Percentiles rank a stretch among this genome's conserved stretches.
Evolutionary conservation across 2,797 vertebrate species (phyloP).

Genomic region (Eulemur coronatus): DNA sequence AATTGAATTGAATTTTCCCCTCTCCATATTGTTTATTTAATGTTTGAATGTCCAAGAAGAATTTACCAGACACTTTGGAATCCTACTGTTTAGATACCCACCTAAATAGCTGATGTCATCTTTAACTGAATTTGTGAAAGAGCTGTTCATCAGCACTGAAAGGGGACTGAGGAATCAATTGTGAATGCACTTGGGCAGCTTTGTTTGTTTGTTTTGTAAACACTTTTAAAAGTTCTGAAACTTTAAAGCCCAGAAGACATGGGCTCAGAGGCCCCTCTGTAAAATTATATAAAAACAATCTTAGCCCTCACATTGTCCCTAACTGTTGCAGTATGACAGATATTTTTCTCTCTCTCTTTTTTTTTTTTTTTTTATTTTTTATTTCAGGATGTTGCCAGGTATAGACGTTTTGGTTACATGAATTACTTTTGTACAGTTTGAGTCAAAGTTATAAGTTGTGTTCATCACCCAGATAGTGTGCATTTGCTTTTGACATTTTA

Average conservation of each 20-base stretch:
- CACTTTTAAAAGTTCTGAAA: slow-evolving; percentile 36
- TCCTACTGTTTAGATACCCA: neutral
- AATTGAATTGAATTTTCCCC: neutral
- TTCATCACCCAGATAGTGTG: too few relatives aligned
- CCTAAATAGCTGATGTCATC: neutral
- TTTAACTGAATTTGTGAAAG: neutral
- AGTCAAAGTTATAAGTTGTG: too few relatives aligned
- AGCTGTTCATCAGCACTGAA: neutral
- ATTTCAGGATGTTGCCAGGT: too few relatives aligned
- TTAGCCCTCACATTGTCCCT: neutral
- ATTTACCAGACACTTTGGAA: neutral
- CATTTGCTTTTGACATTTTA: neutral
- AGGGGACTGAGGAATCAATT: neutral
- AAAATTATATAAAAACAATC: slow-evolving; percentile 41
- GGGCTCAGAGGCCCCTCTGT: neutral
- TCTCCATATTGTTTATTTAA: neutral
- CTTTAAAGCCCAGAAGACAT: slow-evolving; percentile 22
- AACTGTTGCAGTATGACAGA: neutral
- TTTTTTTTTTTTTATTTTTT: too few relatives aligned
- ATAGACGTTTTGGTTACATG: too few relatives aligned
- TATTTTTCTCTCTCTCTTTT: neutral
- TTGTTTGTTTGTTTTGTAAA: slow-evolving; percentile 53
- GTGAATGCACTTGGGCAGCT: neutral
- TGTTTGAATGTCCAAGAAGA: neutral
- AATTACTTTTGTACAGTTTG: too few relatives aligned